A percentile compares a stretch with the other conserved stretches of the same genome.
Evolutionary conservation across 2,797 vertebrate species (phyloP).

Genomic region (Nyctalus aviator): DNA sequence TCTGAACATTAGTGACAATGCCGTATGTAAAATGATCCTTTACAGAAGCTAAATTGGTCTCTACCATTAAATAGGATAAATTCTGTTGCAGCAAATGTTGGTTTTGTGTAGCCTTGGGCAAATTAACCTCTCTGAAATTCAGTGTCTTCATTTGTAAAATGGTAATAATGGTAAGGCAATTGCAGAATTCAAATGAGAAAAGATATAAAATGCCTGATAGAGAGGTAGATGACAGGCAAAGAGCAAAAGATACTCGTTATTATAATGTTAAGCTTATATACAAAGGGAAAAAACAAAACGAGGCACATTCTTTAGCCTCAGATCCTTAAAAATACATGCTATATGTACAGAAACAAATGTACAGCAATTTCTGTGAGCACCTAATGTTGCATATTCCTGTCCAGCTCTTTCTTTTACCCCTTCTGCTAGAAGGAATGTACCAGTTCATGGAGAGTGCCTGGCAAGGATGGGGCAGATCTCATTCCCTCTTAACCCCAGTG

Average conservation of each 20-base stretch:
- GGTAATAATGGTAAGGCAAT: not conserved
- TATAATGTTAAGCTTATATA: conserved; percentile 7
- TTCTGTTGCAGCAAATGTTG: conserved; percentile 5
- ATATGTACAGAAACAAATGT: conserved; percentile 13
- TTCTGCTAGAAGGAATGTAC: not conserved
- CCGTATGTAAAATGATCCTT: not conserved
- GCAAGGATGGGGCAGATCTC: not conserved
- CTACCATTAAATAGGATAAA: not conserved
- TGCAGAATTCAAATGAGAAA: conserved; percentile 56
- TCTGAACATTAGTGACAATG: not conserved
- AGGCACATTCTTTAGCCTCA: conserved; percentile 26
- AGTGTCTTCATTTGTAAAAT: conserved; percentile 38
- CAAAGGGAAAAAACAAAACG: conserved; percentile 46
- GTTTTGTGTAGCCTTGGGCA: conserved; percentile 45
- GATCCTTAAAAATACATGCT: not conserved
- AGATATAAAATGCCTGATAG: conserved; percentile 10
- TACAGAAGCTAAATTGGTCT: conserved; percentile 35
- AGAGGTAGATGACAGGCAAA: conserved; percentile 15
- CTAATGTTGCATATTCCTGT: not conserved
- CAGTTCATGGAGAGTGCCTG: not conserved
- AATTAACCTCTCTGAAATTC: conserved; percentile 58
- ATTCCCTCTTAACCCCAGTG: not conserved
- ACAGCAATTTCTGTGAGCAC: not conserved
- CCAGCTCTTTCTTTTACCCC: not conserved
- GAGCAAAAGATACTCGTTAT: conserved; percentile 44